phyloP scores from a whole-genome alignment of 2,113 vertebrate species.

The Hemiscyllium ocellatum region DNA sequence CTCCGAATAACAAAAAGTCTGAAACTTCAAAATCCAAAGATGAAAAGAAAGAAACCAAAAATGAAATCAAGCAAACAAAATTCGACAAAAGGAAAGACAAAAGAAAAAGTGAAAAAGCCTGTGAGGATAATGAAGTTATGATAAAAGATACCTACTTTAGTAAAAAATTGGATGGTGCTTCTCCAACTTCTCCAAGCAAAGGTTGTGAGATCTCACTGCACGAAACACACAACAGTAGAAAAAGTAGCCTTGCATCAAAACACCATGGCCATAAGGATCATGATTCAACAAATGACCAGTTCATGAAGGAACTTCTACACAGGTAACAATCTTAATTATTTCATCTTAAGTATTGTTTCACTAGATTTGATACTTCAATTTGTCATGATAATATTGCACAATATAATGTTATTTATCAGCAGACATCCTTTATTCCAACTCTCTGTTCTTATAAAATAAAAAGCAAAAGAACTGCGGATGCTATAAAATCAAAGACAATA shows the following conservation, averaged over 20 bases:
- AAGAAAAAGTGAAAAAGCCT: slow-evolving; percentile 63
- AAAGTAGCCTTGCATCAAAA: slow-evolving; percentile 54
- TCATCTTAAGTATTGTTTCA: not conserved
- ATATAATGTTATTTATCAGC: not conserved
- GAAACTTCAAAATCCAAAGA: slow-evolving; percentile 68
- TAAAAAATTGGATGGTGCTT: slow-evolving; percentile 44
- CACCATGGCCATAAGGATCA: slow-evolving; percentile 44
- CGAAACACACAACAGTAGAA: slow-evolving; percentile 51
- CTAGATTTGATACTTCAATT: not conserved
- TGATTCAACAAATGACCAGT: slow-evolving; percentile 66
- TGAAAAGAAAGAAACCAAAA: slow-evolving; percentile 76
- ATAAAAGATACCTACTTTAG: slow-evolving; percentile 48
- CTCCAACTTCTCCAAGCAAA: slow-evolving; percentile 46
- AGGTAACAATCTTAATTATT: slow-evolving; percentile 57
- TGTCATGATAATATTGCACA: not conserved
- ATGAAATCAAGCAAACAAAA: slow-evolving; percentile 66
- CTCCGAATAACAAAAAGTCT: slow-evolving; percentile 66
- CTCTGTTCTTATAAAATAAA: not conserved
- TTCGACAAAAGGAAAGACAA: slow-evolving; percentile 76
- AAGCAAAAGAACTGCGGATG: no score
- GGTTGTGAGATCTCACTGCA: slow-evolving; percentile 42
- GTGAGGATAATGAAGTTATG: slow-evolving; percentile 56
- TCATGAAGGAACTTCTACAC: slow-evolving; percentile 77
- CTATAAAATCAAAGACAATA: no score
- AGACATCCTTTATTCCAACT: not conserved